Evolutionary conservation across 1,140 invertebrate species (phyloP).

Genomic region (Hydropsyche tenuis): DNA sequence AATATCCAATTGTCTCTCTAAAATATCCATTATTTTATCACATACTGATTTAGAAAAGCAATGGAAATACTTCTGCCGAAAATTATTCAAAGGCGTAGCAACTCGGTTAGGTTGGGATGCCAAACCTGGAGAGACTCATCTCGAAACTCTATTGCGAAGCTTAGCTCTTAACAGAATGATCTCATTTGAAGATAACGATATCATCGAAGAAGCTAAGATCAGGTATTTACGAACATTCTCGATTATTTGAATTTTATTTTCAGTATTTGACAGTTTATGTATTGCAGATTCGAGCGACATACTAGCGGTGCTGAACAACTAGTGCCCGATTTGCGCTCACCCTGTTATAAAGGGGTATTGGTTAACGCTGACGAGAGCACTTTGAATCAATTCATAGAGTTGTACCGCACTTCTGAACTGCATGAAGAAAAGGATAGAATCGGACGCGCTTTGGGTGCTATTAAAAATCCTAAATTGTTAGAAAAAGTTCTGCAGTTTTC

Average conservation of each 20-base stretch:
- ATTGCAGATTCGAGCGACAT: slow-evolving; percentile 73
- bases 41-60: slow-evolving; percentile 77
- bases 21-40: slow-evolving; percentile 76
- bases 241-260: neutral
- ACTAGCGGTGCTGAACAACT: slow-evolving; percentile 67
- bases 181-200: slow-evolving; percentile 76
- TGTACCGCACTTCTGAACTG: slow-evolving; percentile 85
- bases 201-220: slow-evolving; percentile 76
- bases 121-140: slow-evolving; percentile 76
- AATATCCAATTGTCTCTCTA: slow-evolving; percentile 79
- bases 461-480: slow-evolving; percentile 74
- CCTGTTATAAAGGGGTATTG: slow-evolving; percentile 87
- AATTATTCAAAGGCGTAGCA: slow-evolving; percentile 74
- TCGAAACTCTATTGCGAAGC: slow-evolving; percentile 83
- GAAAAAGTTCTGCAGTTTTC: slow-evolving; percentile 86
- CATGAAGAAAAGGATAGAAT: slow-evolving; percentile 94
- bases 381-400: slow-evolving; percentile 79
- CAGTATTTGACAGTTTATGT: neutral
- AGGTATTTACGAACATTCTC: slow-evolving; percentile 55
- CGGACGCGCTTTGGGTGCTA: slow-evolving; percentile 78
- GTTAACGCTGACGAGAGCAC: slow-evolving; percentile 72
- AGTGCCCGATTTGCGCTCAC: slow-evolving; percentile 85
- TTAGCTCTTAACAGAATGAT: slow-evolving; percentile 84
- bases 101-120: slow-evolving; percentile 80
- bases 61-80: slow-evolving; percentile 76